Base-by-base conservation (phyloP, 30 jellyfish, hydroid and myxozoan genomes). In the Aurelia aurita region DNA sequence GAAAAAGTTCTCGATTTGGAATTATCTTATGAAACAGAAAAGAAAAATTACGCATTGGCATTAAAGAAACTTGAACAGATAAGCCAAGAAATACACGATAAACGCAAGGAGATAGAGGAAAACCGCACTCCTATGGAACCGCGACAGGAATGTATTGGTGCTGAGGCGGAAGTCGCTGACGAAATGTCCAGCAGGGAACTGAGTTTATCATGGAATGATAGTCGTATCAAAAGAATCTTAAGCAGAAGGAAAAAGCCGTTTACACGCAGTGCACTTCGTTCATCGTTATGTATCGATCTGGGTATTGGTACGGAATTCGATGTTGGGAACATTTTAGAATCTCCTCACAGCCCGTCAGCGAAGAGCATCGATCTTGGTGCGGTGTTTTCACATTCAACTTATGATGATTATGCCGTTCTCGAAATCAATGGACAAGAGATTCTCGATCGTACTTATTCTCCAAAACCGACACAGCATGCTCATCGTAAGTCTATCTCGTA, bases 231-330 rank as follows among this genome's bases (percentile, higher is more conserved):
- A 39, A 65, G 89, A 34, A 43, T 87, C 15, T 58, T 70, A 34
- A 47, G 89, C 25, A 71, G 58, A 57, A 91, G 54, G 66, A 66
- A 65, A 28, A 87, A 74, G 61, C 96, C 91, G n/a, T 74, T 87
- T 18, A 70, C 90, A 2, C 77, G 80, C 16, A 68, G 73, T 26
- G 86, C 95, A 12, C 60, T 81, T 31, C 90, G 97, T 1, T 79
- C 96, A 21, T 93, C 98, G 9, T 72, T 87, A 20, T 79, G 96
- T 23, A 29, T 93, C 31, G 98, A 93, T 26, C 94, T 93, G 25
- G 98, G 96, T 13, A 81, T 80, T 72, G 98, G 96, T 53, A 81
- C 86, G 44, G 98, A 93, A 18, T 81, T 93, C 47, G 98, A 93
- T 55, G 64, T 87, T 60, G 97, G 96, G 5, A 88, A 73, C 58